Base-by-base conservation (phyloP, 2,113 vertebrate genomes). In the Probosciger aterrimus region DNA sequence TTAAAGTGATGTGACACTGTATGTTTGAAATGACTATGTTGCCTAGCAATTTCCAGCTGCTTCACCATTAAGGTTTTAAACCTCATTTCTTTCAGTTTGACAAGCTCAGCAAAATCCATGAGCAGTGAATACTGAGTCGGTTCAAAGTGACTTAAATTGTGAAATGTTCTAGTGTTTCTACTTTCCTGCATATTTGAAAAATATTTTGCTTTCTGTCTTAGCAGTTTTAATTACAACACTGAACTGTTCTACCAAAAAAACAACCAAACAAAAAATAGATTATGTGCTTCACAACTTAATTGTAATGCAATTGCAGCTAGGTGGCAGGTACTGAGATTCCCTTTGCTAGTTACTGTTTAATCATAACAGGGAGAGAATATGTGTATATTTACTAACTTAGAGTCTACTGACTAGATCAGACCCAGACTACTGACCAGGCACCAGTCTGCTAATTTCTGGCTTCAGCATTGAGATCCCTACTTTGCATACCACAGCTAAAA, bases 31-130 rank as follows among this genome's bases (percentile, higher is more conserved):
- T 71, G 43, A 53, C 37, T 30, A 14, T 2, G 47, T 62, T 86
- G 53, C 93, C 68, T 78, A 97, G 71, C 76, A 88, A 77, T 93
- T 86, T 91, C 64, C 79, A 90, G 68, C 82, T 94, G 52, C 76
- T 86, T 78, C 60, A 86, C 64, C 39, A 86, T 78, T 90, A 93
- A 70, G 37, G 11, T 64, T 90, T 94, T 55, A 91, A 93, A 95
- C 1, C 0, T 63, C 14, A 59, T 84, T 94, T 77, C 82, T 55
- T 75, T 60, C 77, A 64, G 28, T 92, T 84, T 90, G 77, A 84
- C 65, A 84, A 93, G 70, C 80, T 90, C 88, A 95, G 82, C 82
- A 95, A 95, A 96, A 94, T 17, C 43, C 33, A 57, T 0, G 0
- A 92, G 76, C 24, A 86, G 62, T 2, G 1, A 93, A 60, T 55